Evolutionary conservation across 1,140 invertebrate genomes (phyloP), one percentile per base, ranked within the genome.

Genomic region (Andricus grossulariae): DNA sequence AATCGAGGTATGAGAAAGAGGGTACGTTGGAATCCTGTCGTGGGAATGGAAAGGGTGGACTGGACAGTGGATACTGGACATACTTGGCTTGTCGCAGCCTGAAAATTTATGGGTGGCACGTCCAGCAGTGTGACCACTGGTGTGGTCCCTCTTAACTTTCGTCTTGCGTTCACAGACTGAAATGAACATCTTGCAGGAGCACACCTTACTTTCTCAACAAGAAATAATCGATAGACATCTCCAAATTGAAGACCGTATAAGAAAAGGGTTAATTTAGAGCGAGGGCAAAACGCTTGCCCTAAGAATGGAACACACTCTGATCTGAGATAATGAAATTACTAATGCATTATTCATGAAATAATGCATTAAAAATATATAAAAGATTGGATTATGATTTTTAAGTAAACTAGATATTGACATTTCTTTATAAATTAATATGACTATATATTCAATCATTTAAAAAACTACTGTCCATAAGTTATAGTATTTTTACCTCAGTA

Each of bases 191-290:
- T 66, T 66, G 39, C 39, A 66, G 57, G 8, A 66, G 39, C 25
- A n/a, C 25, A 66, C 25, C 32, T 66, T 5, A 32, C 25, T n/a
- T 32, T 66, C 16, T 5, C 39, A 45, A 25, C 60, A 66, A 66
- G 60, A 66, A 66, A 66, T 66, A 45, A 66, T 66, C 60, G 60
- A 66, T 66, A 39, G 39, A 66, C 60, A 66, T 66, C 60, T 66
- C 32, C 60, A 66, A 66, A 66, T 66, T 39, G 25, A 66, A 66
- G 60, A 16, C 12, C 13, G 16, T 13, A 32, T 66, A 66, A 66
- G 60, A 66, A 66, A 66, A 66, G 60, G 19, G 25, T 66, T 66
- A 39, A n/a, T n/a, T 66, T 32, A n/a, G 15, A n/a, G 25, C 13
- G 10, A 15, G 3, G 15, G 5, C 21, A 66, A 66, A 39, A 66